Base-by-base conservation (phyloP, 2,888 invertebrate genomes). In the Pandemis corylana region DNA sequence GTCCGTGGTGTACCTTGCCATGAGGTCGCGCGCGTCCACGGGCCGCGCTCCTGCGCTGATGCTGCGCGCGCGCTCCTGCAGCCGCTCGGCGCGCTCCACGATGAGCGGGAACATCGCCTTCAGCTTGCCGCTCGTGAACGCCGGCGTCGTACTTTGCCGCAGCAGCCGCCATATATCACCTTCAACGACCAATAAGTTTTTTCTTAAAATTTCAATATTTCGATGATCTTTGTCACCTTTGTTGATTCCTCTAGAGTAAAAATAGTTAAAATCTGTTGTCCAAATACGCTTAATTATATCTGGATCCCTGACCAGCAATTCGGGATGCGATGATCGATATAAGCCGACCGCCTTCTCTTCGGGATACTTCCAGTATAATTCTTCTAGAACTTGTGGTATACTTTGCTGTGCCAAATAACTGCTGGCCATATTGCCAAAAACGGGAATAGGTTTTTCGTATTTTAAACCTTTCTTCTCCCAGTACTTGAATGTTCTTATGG, bases 1-100 rank as follows among this genome's bases (percentile, higher is more conserved):
- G 49, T 78, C 78, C 0, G 73, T 78, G 10, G 77, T 76, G 64
- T 74, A 78, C 10, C 78, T 51, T 2, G 77, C 77, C 76, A 78
- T 77, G n/a, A 77, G 75, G n/a, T 78, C 78, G 13, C 72, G 67
- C 7, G 51, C 76, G 7, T 74, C 73, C 3, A 64, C 12, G 15
- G 64, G 44, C 56, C 49, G 36, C 10, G 12, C 12, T 20, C 42
- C 53, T 6, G 20, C 46, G 28, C 56, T 56, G 20, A 56, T 15
- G 56, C 9, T 20, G 20, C 15, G 56, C 20, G 20, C 20, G 13
- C 63, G 51, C 44, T 49, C 49, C 44, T 75, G 70, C 53, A 75
- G 44, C 46, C 56, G 42, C 62, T 75, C 66, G 12, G 67, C 67
- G 49, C 75, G 49, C 61, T 75, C 70, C 61, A 66, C 62, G 12